Base-by-base conservation (phyloP, 2,797 vertebrate species). In the Microcaecilia unicolor region DNA sequence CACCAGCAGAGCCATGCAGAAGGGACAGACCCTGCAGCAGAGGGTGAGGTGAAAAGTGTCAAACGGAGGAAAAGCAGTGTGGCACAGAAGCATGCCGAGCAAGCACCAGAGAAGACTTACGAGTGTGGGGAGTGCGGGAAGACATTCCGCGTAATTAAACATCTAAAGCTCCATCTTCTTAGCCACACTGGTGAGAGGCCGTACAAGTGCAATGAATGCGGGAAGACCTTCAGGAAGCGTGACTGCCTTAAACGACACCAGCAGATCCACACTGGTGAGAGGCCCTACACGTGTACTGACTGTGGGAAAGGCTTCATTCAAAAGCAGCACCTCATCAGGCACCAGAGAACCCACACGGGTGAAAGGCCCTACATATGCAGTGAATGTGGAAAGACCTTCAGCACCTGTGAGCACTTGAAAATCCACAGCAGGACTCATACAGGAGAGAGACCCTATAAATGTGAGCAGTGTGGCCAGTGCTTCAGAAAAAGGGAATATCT, bases 171-270 rank as follows among this genome's bases (percentile, higher is more conserved):
- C 18, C 56, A 59, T 29, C 22, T 55, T 6, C 68, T 77, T 59
- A 84, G 82, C 64, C 81, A 81, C 66, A 76, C 81, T 3, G 81
- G 81, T 2, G 78, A 81, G 51, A 49, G 79, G 37, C 81, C 79
- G 41, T 82, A 79, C 57, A 68, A 78, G 29, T 82, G 81, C 25
- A 70, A 64, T 14, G 73, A 77, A 25, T 82, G 69, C 4, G 62
- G 64, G 8, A 61, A 72, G 55, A 62, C 58, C 10, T 72, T 74
- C 36, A 60, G 57, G 11, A 15, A 61, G 22, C 66, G 61, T 10
- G 58, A 64, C 2, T 69, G 66, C 27, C 47, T 66, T 36, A 62
- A 38, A 5, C 59, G 70, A n/a, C 70, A 67, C 20, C 65, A 62
- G 27, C 52, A 55, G 31, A 64, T 55, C 6, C 73, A 71, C 13